These are phyloP conservation scores for Labrus mixtus DNA, from an alignment of 2,113 vertebrate species.

Conservation along the genomic window DNA sequence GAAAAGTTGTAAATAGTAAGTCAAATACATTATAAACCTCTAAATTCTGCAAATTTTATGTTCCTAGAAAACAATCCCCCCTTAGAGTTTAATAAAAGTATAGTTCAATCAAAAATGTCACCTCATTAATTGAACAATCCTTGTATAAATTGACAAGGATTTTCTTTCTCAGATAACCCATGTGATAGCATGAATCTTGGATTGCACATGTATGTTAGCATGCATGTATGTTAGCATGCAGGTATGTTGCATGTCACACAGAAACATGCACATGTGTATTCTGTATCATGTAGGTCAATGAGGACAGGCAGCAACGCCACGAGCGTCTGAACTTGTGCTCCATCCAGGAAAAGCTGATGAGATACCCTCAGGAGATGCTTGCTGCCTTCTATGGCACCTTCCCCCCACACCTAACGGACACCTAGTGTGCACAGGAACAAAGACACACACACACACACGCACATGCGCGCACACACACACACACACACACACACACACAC, in stretches of 20 bases:
- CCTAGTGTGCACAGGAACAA: constrained; percentile 33
- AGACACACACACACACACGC: no score
- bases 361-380: constrained; percentile 70
- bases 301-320: constrained; percentile 68
- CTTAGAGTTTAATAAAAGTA: neutral
- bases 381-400: constrained; percentile 62
- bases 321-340: constrained; percentile 69
- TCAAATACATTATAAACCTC: no score
- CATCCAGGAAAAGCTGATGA: constrained; percentile 77
- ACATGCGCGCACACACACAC: neutral
- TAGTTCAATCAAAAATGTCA: neutral
- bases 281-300: constrained; percentile 68
- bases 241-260: constrained; percentile 4
- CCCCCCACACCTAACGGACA: constrained; percentile 63
- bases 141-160: neutral
- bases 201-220: constrained; percentile 2
- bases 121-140: neutral
- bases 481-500: constrained; percentile 47
- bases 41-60: neutral
- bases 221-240: constrained; percentile 2
- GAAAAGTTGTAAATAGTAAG: no score
- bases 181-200: constrained; percentile 3
- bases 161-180: constrained; percentile 8
- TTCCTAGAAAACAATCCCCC: neutral
- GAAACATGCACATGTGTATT: constrained; percentile 22